A percentile compares a stretch with the other conserved stretches of the same genome.
These are phyloP conservation scores for Prinia subflava DNA, from an alignment of 2,113 vertebrate genomes.

Conservation along the genomic window DNA sequence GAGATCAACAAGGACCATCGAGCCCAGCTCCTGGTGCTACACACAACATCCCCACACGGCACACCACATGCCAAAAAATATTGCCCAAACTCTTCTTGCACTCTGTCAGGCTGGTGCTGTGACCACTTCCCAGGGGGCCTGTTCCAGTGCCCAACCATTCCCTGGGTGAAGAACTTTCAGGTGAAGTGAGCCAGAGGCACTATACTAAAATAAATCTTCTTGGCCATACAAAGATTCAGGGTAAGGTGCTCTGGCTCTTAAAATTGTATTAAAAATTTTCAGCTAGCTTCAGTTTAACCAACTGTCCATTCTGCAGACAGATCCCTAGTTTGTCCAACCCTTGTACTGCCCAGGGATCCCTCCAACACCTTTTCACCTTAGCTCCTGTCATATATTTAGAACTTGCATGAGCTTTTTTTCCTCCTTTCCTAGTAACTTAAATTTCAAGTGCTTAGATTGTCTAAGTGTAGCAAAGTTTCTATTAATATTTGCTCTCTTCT, in stretches of 20 bases:
- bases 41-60: background rate
- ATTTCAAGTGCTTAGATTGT: background rate
- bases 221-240: background rate
- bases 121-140: background rate
- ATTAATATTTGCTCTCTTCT: background rate
- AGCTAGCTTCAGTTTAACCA: background rate
- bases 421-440: background rate
- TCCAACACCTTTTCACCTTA: background rate
- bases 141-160: background rate
- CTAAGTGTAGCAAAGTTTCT: background rate
- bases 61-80: background rate
- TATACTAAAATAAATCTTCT: background rate
- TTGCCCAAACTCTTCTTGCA: background rate
- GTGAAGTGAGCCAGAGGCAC: background rate
- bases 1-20: fast-evolving
- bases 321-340: background rate
- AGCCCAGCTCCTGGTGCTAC: background rate
- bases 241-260: background rate
- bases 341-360: background rate
- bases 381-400: background rate
- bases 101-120: background rate
- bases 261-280: background rate
- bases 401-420: fast-evolving
- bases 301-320: background rate
- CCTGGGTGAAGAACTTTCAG: background rate